Percentiles rank a stretch among this genome's conserved stretches.
Conservation (phyloP, 2,113 vertebrate genomes). For the Ptyas mucosa region DNA sequence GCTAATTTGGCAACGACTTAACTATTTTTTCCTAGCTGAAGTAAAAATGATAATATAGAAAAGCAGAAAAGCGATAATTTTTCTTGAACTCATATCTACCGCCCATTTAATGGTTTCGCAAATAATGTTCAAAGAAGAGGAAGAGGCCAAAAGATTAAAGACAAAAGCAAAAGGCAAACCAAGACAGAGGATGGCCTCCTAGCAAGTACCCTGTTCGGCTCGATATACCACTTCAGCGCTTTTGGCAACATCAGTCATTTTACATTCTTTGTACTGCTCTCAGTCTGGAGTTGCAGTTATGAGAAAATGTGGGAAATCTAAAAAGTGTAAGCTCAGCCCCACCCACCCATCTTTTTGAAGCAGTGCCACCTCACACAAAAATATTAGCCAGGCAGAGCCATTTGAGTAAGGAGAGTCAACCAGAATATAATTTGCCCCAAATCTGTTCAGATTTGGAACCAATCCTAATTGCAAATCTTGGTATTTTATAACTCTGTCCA, state of each 20-base stretch:
- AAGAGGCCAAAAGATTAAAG: not conserved
- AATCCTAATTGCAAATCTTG: not conserved
- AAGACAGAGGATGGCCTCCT: too few species aligned
- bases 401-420: not conserved
- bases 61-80: not conserved
- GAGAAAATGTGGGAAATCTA: not conserved
- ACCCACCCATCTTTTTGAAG: not conserved
- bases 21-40: not conserved
- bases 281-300: not conserved
- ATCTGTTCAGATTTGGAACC: not conserved
- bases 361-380: not conserved
- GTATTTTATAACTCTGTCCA: not conserved
- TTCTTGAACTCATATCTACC: not conserved
- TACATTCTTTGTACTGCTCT: not conserved
- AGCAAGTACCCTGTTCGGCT: not conserved
- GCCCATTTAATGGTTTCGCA: not conserved
- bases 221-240: not conserved
- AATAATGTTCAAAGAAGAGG: not conserved
- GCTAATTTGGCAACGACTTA: not conserved
- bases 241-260: not conserved
- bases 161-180: not conserved
- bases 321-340: not conserved
- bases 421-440: not conserved
- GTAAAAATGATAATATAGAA: not conserved
- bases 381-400: not conserved